A percentile compares a stretch with the other conserved stretches of the same genome.
phyloP scores from a whole-genome alignment of 2,797 vertebrate species.

The Chrysocyon brachyurus region DNA sequence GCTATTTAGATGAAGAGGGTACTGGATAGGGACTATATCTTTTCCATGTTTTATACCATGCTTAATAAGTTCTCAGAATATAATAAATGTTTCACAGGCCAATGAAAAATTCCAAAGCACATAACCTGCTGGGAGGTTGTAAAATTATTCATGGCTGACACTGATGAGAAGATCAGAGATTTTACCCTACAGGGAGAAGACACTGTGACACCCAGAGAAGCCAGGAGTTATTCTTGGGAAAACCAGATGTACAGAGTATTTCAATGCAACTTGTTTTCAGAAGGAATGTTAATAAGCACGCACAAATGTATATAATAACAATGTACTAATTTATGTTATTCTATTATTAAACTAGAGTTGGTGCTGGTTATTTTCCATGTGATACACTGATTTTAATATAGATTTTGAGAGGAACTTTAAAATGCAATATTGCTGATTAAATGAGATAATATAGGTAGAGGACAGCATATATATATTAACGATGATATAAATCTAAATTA shows the following conservation, averaged over 20 bases:
- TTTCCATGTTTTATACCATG: slow-evolving; percentile 78
- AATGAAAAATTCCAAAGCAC: slow-evolving; percentile 80
- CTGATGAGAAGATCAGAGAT: slow-evolving; percentile 66
- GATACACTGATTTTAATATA: slow-evolving; percentile 36
- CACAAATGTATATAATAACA: slow-evolving; percentile 14
- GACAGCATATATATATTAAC: not conserved
- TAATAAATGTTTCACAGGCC: slow-evolving; percentile 84
- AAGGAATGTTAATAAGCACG: slow-evolving; percentile 36
- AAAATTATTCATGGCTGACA: slow-evolving; percentile 82
- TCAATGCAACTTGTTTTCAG: not conserved
- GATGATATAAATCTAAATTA: slow-evolving; percentile 29
- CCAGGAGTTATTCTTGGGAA: slow-evolving; percentile 47
- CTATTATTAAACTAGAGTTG: not conserved
- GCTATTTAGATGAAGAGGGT: slow-evolving; percentile 80
- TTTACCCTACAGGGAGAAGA: slow-evolving; percentile 69
- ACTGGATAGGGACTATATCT: slow-evolving; percentile 74
- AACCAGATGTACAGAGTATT: slow-evolving; percentile 28
- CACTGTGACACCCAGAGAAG: slow-evolving; percentile 54
- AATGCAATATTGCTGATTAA: not conserved
- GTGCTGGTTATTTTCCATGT: not conserved
- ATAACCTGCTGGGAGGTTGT: slow-evolving; percentile 77
- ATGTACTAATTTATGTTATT: not conserved
- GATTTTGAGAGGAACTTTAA: not conserved
- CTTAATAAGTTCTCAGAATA: slow-evolving; percentile 81
- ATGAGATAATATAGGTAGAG: not conserved